These are phyloP conservation scores for Lumbricus terrestris DNA, from an alignment of 2,888 invertebrate species.

Conservation along the genomic window DNA sequence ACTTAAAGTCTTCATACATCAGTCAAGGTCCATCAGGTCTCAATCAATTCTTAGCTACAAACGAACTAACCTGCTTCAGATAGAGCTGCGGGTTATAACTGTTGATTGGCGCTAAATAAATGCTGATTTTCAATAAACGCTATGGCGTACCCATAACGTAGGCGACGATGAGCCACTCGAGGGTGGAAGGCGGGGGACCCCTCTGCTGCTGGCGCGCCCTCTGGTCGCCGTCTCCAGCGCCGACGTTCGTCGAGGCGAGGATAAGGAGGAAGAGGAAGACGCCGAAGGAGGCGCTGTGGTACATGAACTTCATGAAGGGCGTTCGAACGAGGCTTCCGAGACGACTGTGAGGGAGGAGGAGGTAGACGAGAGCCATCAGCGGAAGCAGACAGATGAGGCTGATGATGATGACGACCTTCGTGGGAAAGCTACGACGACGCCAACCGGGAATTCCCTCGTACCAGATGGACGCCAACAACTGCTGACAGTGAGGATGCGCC, in stretches of 20 bases:
- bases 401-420: slow-evolving; percentile 46
- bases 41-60: too few species aligned
- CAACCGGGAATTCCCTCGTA: slow-evolving; percentile 37
- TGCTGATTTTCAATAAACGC: too few species aligned
- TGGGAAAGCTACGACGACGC: slow-evolving; percentile 57
- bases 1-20: too few species aligned
- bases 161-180: slow-evolving; percentile 63
- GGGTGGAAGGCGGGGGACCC: slow-evolving; percentile 62
- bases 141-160: slow-evolving; percentile 62
- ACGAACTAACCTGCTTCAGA: too few species aligned
- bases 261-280: slow-evolving; percentile 63
- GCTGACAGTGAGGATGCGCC: slow-evolving; percentile 65
- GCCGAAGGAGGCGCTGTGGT: slow-evolving; percentile 65
- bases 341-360: slow-evolving; percentile 61
- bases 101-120: too few species aligned
- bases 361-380: slow-evolving; percentile 62
- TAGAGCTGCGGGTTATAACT: too few species aligned
- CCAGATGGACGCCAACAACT: slow-evolving; percentile 57
- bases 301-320: slow-evolving; percentile 66
- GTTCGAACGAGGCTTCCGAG: slow-evolving; percentile 62
- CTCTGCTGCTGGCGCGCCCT: slow-evolving; percentile 53
- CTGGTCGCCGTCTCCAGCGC: slow-evolving; percentile 45
- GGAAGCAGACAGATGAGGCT: slow-evolving; percentile 45
- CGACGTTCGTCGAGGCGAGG: slow-evolving; percentile 60
- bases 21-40: too few species aligned